Evolutionary conservation across 1,140 invertebrate genomes (phyloP).

Genomic region (Planococcus citri): DNA sequence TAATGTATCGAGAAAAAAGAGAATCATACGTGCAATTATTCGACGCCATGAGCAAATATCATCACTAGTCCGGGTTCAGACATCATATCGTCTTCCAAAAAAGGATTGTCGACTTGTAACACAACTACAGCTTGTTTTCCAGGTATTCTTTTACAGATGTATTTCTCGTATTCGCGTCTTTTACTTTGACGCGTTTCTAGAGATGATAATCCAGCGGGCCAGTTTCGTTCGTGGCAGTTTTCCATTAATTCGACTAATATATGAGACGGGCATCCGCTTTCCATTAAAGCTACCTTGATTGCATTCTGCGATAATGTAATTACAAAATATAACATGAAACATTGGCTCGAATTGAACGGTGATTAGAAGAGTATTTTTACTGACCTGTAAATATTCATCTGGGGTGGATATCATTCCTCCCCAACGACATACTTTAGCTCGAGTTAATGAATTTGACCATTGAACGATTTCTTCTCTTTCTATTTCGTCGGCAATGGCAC

Average conservation of each 20-base stretch:
- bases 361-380: background rate
- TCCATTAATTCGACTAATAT: slow-evolving; percentile 92
- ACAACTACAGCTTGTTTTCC: slow-evolving; percentile 91
- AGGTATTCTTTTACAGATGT: slow-evolving; percentile 84
- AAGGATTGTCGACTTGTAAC: slow-evolving; percentile 83
- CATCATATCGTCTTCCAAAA: slow-evolving; percentile 92
- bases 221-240: slow-evolving; percentile 87
- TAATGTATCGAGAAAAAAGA: too few species aligned
- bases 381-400: slow-evolving; percentile 78
- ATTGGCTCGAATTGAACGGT: background rate
- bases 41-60: slow-evolving; percentile 97
- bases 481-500: slow-evolving; percentile 80
- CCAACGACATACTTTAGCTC: slow-evolving; percentile 85
- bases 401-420: slow-evolving; percentile 96
- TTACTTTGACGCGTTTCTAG: slow-evolving; percentile 88
- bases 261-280: slow-evolving; percentile 81
- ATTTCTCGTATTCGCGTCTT: slow-evolving; percentile 82
- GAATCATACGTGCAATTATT: too few species aligned
- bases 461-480: slow-evolving; percentile 83
- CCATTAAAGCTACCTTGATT: slow-evolving; percentile 81
- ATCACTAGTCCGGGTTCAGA: slow-evolving; percentile 92
- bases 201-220: slow-evolving; percentile 83
- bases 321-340: too few species aligned
- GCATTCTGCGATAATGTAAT: slow-evolving; percentile 51
- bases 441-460: slow-evolving; percentile 72